phyloP scores from a whole-genome alignment of 2,113 vertebrate species.

The Hippopotamus amphibius region DNA sequence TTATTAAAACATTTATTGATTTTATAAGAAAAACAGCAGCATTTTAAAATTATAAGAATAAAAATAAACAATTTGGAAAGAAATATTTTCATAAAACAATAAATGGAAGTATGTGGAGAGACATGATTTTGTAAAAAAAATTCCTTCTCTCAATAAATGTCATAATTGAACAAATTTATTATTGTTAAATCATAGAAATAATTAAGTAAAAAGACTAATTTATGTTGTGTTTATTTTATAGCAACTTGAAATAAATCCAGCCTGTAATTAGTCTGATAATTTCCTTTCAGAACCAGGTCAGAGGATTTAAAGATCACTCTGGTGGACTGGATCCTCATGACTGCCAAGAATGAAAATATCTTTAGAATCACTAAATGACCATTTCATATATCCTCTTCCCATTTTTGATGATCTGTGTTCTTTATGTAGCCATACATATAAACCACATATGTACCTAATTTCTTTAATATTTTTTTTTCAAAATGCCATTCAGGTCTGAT shows the following conservation, averaged over 20 bases:
- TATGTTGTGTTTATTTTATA: not conserved
- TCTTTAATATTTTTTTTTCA: not conserved
- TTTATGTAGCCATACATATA: not conserved
- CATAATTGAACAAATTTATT: not conserved
- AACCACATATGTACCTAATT: not conserved
- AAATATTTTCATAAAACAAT: slow-evolving; percentile 19
- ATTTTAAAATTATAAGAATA: slow-evolving; percentile 36
- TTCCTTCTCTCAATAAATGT: not conserved
- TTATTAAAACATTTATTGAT: slow-evolving; percentile 58
- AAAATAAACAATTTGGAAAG: slow-evolving; percentile 41
- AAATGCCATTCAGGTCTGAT: not conserved
- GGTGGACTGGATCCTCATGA: not conserved
- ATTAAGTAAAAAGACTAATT: not conserved
- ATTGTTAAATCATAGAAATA: not conserved
- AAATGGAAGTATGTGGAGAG: not conserved
- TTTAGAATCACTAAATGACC: slow-evolving; percentile 7
- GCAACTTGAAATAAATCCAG: not conserved
- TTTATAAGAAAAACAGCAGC: slow-evolving; percentile 52
- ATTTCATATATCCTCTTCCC: not conserved
- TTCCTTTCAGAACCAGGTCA: slow-evolving; percentile 24
- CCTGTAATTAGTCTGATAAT: not conserved
- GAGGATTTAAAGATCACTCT: not conserved
- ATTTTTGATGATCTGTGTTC: not conserved
- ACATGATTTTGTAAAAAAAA: not conserved
- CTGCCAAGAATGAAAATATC: not conserved